These are phyloP conservation scores for Myzus persicae DNA, from an alignment of 1,140 invertebrate genomes.

Conservation along the genomic window DNA sequence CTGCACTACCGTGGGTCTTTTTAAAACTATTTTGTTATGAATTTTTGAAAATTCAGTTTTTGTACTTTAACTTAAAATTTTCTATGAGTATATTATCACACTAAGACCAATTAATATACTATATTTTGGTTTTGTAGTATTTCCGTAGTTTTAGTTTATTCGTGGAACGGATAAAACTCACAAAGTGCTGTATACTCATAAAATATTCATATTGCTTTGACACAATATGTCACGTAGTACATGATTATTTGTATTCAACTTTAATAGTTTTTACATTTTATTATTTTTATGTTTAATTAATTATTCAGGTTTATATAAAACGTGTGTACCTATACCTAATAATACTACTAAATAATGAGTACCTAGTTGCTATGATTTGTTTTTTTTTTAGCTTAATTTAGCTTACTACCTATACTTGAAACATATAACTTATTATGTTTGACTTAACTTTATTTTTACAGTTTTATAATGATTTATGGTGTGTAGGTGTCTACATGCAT, in stretches of 20 bases:
- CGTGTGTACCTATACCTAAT: neutral
- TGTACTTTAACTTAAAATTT: neutral
- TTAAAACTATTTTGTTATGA: neutral
- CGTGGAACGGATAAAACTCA: constrained; percentile 47
- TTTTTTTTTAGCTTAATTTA: neutral
- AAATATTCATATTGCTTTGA: constrained; percentile 26
- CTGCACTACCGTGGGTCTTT: neutral
- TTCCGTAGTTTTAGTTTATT: constrained; percentile 48
- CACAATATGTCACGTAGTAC: neutral
- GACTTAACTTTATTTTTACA: neutral
- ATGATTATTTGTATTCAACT: constrained; percentile 17
- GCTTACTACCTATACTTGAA: neutral
- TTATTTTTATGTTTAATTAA: constrained; percentile 21
- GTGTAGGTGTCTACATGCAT: neutral
- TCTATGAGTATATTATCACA: neutral
- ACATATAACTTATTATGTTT: neutral
- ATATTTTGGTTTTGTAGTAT: constrained; percentile 45
- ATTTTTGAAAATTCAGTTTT: neutral
- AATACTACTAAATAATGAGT: neutral
- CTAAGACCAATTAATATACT: constrained; percentile 30
- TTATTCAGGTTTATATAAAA: neutral
- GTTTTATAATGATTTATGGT: neutral
- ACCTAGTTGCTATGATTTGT: neutral
- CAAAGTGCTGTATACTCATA: constrained; percentile 35
- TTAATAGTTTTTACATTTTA: neutral